Conservation (phyloP, 2,113 vertebrate species). For the Trichomycterus rosablanca region DNA sequence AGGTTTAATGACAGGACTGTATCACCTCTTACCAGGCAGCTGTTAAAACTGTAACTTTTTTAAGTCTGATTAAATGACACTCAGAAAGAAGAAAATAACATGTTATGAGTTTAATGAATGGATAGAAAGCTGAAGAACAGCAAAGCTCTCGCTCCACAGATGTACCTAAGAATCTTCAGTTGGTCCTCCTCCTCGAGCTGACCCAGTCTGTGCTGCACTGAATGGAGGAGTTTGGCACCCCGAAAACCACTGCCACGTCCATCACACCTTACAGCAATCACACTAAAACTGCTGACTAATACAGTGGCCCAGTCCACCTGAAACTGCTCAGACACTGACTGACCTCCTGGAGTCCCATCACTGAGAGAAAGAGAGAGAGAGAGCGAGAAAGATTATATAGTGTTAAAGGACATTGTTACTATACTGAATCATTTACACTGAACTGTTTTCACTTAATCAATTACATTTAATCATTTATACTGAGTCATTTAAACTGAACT, state of each 20-base stretch:
- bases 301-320: conserved; percentile 82
- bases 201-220: conserved; percentile 79
- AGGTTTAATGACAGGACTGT: no score
- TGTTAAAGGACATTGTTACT: neutral
- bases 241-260: conserved; percentile 89
- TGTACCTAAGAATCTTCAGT: conserved; percentile 77
- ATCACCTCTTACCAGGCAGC: no score
- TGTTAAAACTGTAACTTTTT: no score
- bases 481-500: no score
- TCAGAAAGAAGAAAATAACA: neutral
- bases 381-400: neutral
- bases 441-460: neutral
- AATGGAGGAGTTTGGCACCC: conserved; percentile 85
- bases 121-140: neutral
- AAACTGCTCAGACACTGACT: conserved; percentile 83
- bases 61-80: no score
- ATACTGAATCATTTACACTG: neutral
- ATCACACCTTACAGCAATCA: conserved; percentile 79
- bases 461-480: neutral
- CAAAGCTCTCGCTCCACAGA: neutral
- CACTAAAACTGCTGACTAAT: conserved; percentile 85
- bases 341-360: conserved; percentile 82
- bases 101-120: neutral
- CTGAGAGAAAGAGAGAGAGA: conserved; percentile 54
- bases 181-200: conserved; percentile 83